phyloP scores from a whole-genome alignment of 2,888 invertebrate species.

The Mesorhabditis sp. region DNA sequence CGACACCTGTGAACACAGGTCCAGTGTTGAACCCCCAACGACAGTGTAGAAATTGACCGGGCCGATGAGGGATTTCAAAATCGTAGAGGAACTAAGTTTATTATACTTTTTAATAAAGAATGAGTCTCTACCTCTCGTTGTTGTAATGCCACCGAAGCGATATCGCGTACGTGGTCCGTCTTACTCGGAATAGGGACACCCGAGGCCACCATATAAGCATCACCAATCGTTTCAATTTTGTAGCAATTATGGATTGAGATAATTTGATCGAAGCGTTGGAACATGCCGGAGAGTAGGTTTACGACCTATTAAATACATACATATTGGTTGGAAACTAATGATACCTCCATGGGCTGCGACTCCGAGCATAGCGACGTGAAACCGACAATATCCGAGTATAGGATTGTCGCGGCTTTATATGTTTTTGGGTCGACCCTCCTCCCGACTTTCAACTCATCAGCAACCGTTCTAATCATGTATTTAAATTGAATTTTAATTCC shows the following conservation, averaged over 20 bases:
- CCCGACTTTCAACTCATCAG: constrained; percentile 45
- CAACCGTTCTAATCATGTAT: constrained; percentile 30
- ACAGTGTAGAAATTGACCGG: constrained; percentile 48
- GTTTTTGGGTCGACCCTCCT: constrained; percentile 33
- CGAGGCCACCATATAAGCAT: constrained; percentile 55
- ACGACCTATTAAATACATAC: constrained; percentile 33
- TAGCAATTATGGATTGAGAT: constrained; percentile 49
- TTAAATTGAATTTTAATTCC: constrained; percentile 8
- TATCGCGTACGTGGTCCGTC: constrained; percentile 44
- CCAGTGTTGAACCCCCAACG: constrained; percentile 57
- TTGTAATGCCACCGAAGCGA: constrained; percentile 48
- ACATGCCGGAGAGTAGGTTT: constrained; percentile 48
- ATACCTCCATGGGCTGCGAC: constrained; percentile 46
- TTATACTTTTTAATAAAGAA: neutral
- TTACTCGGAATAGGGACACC: constrained; percentile 46
- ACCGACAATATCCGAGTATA: constrained; percentile 56
- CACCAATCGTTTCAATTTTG: constrained; percentile 55
- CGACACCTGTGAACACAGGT: constrained; percentile 53
- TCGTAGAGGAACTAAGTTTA: constrained; percentile 40
- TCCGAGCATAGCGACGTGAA: constrained; percentile 55
- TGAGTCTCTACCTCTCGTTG: constrained; percentile 41
- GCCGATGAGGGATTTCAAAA: constrained; percentile 54
- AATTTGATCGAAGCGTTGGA: constrained; percentile 49
- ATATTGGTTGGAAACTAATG: neutral
- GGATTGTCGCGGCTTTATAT: constrained; percentile 47